Base-by-base conservation (phyloP, 2,888 invertebrate genomes). In the Heliconius ismenius region DNA sequence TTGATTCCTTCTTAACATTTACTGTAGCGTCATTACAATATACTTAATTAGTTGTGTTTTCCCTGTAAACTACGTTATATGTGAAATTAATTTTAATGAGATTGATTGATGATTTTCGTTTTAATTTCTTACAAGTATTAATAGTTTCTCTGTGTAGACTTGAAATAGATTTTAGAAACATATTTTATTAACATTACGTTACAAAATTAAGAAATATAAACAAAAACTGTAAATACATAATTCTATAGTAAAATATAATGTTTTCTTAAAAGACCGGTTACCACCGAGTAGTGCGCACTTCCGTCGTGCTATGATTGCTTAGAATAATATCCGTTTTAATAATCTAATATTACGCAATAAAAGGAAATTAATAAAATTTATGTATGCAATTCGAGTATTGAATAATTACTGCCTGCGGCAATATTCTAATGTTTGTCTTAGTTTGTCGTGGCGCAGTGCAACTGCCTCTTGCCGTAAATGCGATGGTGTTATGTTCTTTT, bases 261-360 rank as follows among this genome's bases (percentile, higher is more conserved):
- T 65, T n/a, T 63, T 26, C 70, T 69, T 64, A 11, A 9, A 13
- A 21, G 13, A 58, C 70, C n/a, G 54, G 69, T 54, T 32, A 24
- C 7, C 18, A 58, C 58, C 54, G 6, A 49, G 21, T 24, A n/a
- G 32, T 58, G 70, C 58, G 10, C 32, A 54, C 69, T 70, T 70
- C 70, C 70, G 70, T 58, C 58, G 58, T 28, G n/a, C 32, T 58
- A 58, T 58, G 58, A 70, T 58, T 58, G 70, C 24, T 32, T 11
- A 24, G 58, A 36, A 32, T 58, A 32, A 36, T 58, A 36, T 58
- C 54, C 32, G 36, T 58, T 58, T 70, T 58, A 70, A 36, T 32
- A n/a, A 36, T 58, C 58, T 24, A 13, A 43, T 43, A 67, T 70
- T 58, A 58, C n/a, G 58, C 32, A 70, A 70, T 58, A 9, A 36